A percentile compares a stretch with the other conserved stretches of the same genome.
Conservation (phyloP, 2,797 vertebrate genomes). For the Gorsachius magnificus region DNA sequence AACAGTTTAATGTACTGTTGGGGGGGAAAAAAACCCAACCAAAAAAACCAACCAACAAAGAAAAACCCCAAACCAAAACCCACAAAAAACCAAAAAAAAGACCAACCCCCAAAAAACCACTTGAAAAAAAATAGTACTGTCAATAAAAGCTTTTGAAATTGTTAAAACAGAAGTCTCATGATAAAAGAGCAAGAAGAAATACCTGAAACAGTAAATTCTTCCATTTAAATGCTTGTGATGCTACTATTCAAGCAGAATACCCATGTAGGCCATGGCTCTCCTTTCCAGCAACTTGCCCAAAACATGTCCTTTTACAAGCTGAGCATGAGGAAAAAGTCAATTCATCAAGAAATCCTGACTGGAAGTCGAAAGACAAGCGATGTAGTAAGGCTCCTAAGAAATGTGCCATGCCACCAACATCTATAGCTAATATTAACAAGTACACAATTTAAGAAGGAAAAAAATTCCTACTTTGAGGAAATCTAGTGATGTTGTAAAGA, state of each 20-base stretch:
- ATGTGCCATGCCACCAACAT: not conserved
- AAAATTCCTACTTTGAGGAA: not conserved
- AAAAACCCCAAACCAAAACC: not conserved
- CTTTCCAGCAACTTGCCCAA: not conserved
- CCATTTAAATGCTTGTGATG: not conserved
- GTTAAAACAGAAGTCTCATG: not conserved
- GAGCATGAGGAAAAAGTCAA: not conserved
- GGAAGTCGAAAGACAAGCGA: not conserved
- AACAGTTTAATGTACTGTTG: not conserved
- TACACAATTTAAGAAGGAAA: not conserved
- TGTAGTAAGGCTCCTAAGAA: not conserved
- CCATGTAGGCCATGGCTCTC: not conserved
- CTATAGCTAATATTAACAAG: not conserved
- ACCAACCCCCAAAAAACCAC: not conserved
- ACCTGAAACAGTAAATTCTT: not conserved
- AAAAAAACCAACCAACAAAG: no score
- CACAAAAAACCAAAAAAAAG: not conserved
- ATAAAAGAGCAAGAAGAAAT: not conserved
- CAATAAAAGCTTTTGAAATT: not conserved
- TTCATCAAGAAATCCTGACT: not conserved
- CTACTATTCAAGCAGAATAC: not conserved
- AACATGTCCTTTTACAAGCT: not conserved
- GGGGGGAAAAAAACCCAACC: rapidly evolving
- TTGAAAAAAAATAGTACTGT: not conserved
- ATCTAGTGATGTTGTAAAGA: not conserved